These are phyloP conservation scores for Poecilia velifera DNA, from an alignment of 2,797 vertebrate species.

Conservation along the genomic window DNA sequence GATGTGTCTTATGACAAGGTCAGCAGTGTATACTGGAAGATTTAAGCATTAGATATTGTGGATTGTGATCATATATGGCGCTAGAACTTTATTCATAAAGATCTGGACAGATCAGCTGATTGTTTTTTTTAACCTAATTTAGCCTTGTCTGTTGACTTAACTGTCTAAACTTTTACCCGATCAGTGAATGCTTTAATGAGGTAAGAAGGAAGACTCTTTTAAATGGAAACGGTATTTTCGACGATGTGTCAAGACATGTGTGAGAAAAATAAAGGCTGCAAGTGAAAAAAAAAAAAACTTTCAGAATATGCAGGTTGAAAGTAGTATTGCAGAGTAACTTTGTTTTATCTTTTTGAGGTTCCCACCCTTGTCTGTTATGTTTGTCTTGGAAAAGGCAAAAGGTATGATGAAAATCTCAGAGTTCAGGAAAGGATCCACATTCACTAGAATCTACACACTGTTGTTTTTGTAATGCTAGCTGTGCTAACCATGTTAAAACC, in stretches of 20 bases:
- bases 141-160: background rate
- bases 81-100: background rate
- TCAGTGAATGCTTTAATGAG: background rate
- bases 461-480: background rate
- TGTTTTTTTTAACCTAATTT: background rate
- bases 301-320: background rate
- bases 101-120: background rate
- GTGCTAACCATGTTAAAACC: background rate
- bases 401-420: background rate
- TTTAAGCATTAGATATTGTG: rapidly evolving
- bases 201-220: background rate
- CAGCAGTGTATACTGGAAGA: constrained; percentile 3
- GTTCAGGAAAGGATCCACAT: background rate
- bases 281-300: background rate
- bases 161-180: background rate
- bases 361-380: background rate
- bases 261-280: background rate
- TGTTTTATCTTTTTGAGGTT: background rate
- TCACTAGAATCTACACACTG: background rate
- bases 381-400: background rate
- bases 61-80: background rate
- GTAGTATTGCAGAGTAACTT: background rate
- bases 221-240: background rate
- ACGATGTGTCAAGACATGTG: background rate
- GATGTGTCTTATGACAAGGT: constrained; percentile 94